Percentiles rank a stretch among this genome's conserved stretches.
Conservation (phyloP, 2,888 invertebrate genomes). For the Geotrupes spiniger region DNA sequence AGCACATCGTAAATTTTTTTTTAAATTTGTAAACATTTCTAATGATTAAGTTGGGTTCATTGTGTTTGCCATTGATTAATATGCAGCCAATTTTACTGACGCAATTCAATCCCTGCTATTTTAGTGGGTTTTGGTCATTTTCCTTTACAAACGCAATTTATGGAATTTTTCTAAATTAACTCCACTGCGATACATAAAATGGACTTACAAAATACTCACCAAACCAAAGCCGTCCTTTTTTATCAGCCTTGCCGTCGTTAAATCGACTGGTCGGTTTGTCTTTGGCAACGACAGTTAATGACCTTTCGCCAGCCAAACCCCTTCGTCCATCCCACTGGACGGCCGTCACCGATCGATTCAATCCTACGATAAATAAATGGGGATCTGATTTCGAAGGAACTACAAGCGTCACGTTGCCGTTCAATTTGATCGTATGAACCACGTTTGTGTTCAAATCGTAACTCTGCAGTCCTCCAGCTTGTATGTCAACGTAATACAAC, state of each 20-base stretch:
- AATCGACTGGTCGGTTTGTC: constrained; percentile 52
- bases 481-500: constrained; percentile 55
- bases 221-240: constrained; percentile 56
- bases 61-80: no score
- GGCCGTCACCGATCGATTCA: constrained; percentile 47
- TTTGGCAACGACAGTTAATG: constrained; percentile 50
- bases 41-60: no score
- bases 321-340: constrained; percentile 53
- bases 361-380: constrained; percentile 48
- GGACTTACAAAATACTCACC: constrained; percentile 43
- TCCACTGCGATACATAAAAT: no score
- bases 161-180: no score
- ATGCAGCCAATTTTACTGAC: no score
- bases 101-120: no score
- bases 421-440: constrained; percentile 26
- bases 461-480: constrained; percentile 44
- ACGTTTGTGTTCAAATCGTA: constrained; percentile 44
- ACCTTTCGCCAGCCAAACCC: constrained; percentile 5
- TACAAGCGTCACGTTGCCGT: constrained; percentile 46
- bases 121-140: no score
- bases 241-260: constrained; percentile 63
- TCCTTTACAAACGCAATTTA: no score
- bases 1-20: no score
- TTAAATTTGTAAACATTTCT: no score
- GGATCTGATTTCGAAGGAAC: constrained; percentile 48